Base-by-base conservation (phyloP, 2,113 vertebrate species). In the Bostrychus sinensis region DNA sequence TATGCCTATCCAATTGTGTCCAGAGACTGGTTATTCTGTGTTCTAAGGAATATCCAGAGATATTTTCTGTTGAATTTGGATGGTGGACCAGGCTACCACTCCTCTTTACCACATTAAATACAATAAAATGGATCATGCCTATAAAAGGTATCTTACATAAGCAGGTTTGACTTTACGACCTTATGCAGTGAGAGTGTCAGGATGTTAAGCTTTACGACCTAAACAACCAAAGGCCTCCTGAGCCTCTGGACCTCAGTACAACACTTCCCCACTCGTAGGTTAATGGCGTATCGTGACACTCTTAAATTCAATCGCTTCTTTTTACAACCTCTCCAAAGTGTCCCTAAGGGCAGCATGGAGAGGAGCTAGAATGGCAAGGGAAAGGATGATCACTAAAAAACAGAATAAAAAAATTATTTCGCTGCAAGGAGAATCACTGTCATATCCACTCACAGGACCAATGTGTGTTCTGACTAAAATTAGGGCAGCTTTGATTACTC, bases 401-500 rank as follows among this genome's bases (percentile, higher is more conserved):
- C 13, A 51, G 38, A 46, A 23, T 36, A 19, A 17, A 26, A 53
- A 63, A 68, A 22, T 39, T 20, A 36, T 72, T 39, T 5, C 54
- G n/a, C 56, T 59, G 43, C 62, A 22, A 53, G 64, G 66, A 66
- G 51, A 65, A 66, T 41, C n/a, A 76, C 59, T 39, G 58, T 70
- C 56, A 48, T 53, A 34, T 50, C 28, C 63, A 23, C 41, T 11
- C 2, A 66, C 42, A 26, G 58, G 67, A 75, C 68, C 38, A 12
- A 62, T 43, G 64, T 45, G 72, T 70, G 73, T 70, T 74, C 57
- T 42, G 68, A 80, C 72, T 59, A 55, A 85, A 86, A 86, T 56
- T 73, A 80, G 84, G 86, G 72, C 83, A 84, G 69, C 77, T 85
- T 85, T 88, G 85, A 89, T 83, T 84, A 62, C 60, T 65, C 46